Evolutionary conservation across 35 echinoderm and acorn worm genomes (phyloP).

Genomic region (Apostichopus japonicus): DNA sequence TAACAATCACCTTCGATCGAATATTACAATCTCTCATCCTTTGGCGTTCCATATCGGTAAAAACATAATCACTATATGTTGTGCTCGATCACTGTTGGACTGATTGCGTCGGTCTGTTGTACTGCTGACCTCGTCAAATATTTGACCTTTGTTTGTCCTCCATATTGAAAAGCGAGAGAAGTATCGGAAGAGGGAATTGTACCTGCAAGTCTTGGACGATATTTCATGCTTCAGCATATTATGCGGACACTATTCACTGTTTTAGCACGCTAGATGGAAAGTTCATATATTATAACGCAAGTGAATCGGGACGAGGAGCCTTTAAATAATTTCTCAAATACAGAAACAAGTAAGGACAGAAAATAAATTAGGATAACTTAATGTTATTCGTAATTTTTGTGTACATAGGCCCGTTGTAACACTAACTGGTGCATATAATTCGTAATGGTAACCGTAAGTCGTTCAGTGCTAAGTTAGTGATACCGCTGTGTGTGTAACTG

Average conservation of each 20-base stretch:
- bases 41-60: too few species aligned
- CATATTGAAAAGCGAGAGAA: slow-evolving; percentile 46
- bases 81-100: neutral
- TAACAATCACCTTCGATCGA: too few species aligned
- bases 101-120: slow-evolving; percentile 43
- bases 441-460: neutral
- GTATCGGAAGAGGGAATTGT: slow-evolving; percentile 22
- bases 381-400: neutral
- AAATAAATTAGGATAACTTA: slow-evolving; percentile 24
- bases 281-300: slow-evolving; percentile 99
- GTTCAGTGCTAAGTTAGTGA: too few species aligned
- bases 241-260: slow-evolving; percentile 18
- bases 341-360: slow-evolving; percentile 89
- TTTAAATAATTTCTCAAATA: slow-evolving; percentile 93
- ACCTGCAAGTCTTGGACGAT: slow-evolving; percentile 32
- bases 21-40: too few species aligned
- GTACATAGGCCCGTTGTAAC: slow-evolving; percentile 7
- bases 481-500: too few species aligned
- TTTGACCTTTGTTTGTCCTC: slow-evolving; percentile 62
- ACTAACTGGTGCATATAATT: neutral
- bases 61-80: too few species aligned
- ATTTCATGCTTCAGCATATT: slow-evolving; percentile 42
- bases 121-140: slow-evolving; percentile 55
- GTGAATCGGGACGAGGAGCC: slow-evolving; percentile 99
- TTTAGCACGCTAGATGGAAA: slow-evolving; percentile 95